Conservation (phyloP, 2,888 invertebrate genomes). For the Lepidochrysops patricia region DNA sequence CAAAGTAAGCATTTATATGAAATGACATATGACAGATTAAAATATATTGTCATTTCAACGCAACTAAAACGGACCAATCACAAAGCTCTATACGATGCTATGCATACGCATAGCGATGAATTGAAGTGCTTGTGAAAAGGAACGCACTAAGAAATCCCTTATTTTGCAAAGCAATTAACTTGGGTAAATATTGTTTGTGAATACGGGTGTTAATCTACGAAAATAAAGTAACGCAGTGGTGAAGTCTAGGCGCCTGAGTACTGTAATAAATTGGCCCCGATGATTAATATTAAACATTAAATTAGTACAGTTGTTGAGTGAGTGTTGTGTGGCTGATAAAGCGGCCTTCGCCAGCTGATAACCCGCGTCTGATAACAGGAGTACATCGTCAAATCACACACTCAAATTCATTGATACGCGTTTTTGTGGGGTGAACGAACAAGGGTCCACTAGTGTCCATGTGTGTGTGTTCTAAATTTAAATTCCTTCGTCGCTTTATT, state of each 20-base stretch:
- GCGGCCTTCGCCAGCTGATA: constrained; percentile 23
- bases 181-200: too few species aligned
- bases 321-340: neutral
- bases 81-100: too few species aligned
- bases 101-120: too few species aligned
- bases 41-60: too few species aligned
- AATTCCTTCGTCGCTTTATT: neutral
- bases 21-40: too few species aligned
- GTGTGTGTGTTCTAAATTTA: neutral
- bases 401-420: constrained; percentile 11
- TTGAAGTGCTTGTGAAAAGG: too few species aligned
- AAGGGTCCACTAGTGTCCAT: neutral
- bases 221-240: too few species aligned
- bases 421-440: constrained; percentile 10
- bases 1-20: too few species aligned
- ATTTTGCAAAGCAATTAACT: too few species aligned
- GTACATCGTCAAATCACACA: constrained; percentile 13
- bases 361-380: constrained; percentile 19
- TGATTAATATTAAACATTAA: constrained; percentile 1
- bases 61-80: too few species aligned
- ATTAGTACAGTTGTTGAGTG: constrained; percentile 6
- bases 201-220: too few species aligned
- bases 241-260: neutral
- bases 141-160: too few species aligned
- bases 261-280: neutral